phyloP scores from a whole-genome alignment of 2,113 vertebrate genomes.

The Cheirogaleus medius region DNA sequence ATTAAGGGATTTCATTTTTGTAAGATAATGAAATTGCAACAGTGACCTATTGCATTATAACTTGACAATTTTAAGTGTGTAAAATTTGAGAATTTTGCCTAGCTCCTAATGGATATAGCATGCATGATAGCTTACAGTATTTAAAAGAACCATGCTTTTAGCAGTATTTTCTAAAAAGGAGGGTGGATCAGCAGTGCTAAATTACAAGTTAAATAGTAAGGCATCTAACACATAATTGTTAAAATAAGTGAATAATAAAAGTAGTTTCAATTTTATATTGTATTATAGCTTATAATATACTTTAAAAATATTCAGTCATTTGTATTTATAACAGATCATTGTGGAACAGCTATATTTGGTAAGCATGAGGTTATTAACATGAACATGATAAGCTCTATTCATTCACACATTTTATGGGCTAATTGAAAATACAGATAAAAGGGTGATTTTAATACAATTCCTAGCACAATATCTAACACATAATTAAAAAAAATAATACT shows the following conservation, averaged over 20 bases:
- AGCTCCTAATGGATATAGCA: background rate
- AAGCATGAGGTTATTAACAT: background rate
- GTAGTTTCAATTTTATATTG: background rate
- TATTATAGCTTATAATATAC: background rate
- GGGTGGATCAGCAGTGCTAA: background rate
- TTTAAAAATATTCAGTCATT: background rate
- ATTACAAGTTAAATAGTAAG: slow-evolving; percentile 8
- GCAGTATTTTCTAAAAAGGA: background rate
- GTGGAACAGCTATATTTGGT: background rate
- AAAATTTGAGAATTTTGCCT: background rate
- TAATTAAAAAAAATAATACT: background rate
- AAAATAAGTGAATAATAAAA: background rate
- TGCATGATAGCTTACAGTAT: background rate
- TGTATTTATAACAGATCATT: background rate
- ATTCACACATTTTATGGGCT: background rate
- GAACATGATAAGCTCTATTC: background rate
- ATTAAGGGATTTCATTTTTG: slow-evolving; percentile 29
- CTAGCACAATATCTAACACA: background rate
- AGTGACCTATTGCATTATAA: background rate
- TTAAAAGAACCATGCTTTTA: background rate
- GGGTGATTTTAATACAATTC: background rate
- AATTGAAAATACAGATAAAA: background rate
- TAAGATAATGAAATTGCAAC: background rate
- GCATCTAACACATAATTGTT: background rate
- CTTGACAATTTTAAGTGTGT: background rate